These are phyloP conservation scores for Phalangium opilio DNA, from an alignment of 2,888 invertebrate species.

Conservation along the genomic window DNA sequence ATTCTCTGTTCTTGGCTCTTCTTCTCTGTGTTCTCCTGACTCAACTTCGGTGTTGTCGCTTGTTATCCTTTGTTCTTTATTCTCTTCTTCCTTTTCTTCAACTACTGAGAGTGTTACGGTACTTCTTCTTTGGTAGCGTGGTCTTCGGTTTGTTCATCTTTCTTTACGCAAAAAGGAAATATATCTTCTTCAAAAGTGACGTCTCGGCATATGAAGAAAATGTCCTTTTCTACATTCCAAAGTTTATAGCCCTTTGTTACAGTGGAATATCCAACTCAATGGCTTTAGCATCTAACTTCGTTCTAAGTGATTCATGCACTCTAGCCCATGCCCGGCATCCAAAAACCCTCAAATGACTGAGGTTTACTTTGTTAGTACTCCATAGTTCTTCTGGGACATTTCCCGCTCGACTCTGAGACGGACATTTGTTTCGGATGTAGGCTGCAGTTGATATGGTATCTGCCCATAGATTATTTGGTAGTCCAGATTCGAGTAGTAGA, in stretches of 20 bases:
- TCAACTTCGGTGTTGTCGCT: too few species aligned
- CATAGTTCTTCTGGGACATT: slow-evolving; percentile 5
- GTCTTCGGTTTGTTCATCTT: neutral
- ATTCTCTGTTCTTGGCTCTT: too few species aligned
- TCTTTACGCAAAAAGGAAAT: slow-evolving; percentile 3
- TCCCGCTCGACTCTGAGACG: neutral
- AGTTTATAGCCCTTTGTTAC: slow-evolving; percentile 5
- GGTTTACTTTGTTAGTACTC: neutral
- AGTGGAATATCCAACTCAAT: slow-evolving; percentile 1
- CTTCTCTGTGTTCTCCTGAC: too few species aligned
- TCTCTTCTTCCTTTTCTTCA: too few species aligned
- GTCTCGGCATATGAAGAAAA: slow-evolving; percentile 1
- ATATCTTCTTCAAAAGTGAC: slow-evolving; percentile 5
- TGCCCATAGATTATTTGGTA: neutral
- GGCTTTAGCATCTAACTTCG: slow-evolving; percentile 2
- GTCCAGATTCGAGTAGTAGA: neutral
- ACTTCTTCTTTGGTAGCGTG: too few species aligned
- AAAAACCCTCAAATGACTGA: slow-evolving; percentile 1
- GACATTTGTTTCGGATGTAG: slow-evolving; percentile 5
- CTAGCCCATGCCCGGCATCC: slow-evolving; percentile 4
- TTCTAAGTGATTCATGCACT: neutral
- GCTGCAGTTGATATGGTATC: neutral
- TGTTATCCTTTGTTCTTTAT: too few species aligned
- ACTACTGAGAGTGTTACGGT: too few species aligned
- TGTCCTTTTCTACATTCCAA: neutral